Evolutionary conservation across 64 coral and sea anemone genomes (phyloP).

Genomic region (Montipora foliosa): DNA sequence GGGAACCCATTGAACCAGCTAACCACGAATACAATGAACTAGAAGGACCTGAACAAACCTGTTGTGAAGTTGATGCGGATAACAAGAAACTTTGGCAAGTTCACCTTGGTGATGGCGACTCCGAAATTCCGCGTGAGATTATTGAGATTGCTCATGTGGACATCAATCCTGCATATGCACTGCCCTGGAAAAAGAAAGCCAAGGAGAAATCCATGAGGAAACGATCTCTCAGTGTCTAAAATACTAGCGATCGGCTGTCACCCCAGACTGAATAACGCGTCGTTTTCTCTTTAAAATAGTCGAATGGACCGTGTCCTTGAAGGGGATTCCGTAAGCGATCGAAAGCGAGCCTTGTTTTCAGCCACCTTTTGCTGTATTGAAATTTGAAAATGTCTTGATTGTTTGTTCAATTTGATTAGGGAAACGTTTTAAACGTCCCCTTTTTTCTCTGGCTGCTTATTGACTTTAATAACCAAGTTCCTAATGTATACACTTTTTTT

Average conservation of each 20-base stretch:
- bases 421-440: no score
- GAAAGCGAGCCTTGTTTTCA: no score
- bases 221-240: constrained; percentile 6
- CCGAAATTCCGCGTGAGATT: neutral
- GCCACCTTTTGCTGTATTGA: no score
- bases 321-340: no score
- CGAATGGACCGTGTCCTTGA: no score
- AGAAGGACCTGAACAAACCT: constrained; percentile 8
- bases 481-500: no score
- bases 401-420: no score
- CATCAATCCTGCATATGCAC: neutral
- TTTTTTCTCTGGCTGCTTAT: no score
- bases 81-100: neutral
- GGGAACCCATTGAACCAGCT: neutral
- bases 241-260: neutral
- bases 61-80: neutral
- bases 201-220: neutral
- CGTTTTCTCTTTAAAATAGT: no score
- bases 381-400: no score
- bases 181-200: neutral
- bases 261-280: no score
- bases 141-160: neutral
- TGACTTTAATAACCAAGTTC: no score
- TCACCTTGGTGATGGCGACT: neutral
- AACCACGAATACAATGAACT: constrained; percentile 38